These are phyloP conservation scores for Drosophila ezoana DNA, from an alignment of 2,888 invertebrate species.

Conservation along the genomic window DNA sequence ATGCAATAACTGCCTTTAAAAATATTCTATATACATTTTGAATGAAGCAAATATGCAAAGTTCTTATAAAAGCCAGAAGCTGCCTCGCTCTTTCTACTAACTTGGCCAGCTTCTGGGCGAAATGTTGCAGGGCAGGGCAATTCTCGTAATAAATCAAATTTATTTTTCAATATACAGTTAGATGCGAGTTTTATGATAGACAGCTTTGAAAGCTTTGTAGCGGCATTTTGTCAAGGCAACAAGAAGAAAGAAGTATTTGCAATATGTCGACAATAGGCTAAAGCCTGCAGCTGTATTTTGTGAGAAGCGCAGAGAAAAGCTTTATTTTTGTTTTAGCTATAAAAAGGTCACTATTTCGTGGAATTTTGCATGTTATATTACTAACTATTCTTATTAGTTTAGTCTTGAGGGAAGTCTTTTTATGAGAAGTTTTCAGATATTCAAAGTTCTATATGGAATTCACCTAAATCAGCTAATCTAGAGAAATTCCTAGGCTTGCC, in stretches of 20 bases:
- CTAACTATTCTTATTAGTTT: no score
- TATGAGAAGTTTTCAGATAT: no score
- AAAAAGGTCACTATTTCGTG: background rate
- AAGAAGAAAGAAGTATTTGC: constrained; percentile 4
- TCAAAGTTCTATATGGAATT: no score
- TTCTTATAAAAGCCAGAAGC: constrained; percentile 58
- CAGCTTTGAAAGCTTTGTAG: constrained; percentile 26
- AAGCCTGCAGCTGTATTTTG: background rate
- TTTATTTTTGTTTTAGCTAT: background rate
- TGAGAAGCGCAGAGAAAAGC: constrained; percentile 14
- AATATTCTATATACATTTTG: constrained; percentile 71
- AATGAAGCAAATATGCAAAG: constrained; percentile 74
- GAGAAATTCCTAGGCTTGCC: no score
- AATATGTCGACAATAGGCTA: constrained; percentile 1
- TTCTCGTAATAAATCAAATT: constrained; percentile 63
- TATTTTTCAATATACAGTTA: constrained; percentile 64
- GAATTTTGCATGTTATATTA: no score
- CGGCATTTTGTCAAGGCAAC: constrained; percentile 20
- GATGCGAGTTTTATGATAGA: constrained; percentile 36
- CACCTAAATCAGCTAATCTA: no score
- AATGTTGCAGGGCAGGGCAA: constrained; percentile 32
- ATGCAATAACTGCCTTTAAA: constrained; percentile 74
- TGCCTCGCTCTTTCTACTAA: background rate
- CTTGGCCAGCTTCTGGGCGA: constrained; percentile 41
- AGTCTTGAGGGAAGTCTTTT: no score